Evolutionary conservation across 2,797 vertebrate genomes (phyloP).

Genomic region (Myoxocephalus aenaeus): DNA sequence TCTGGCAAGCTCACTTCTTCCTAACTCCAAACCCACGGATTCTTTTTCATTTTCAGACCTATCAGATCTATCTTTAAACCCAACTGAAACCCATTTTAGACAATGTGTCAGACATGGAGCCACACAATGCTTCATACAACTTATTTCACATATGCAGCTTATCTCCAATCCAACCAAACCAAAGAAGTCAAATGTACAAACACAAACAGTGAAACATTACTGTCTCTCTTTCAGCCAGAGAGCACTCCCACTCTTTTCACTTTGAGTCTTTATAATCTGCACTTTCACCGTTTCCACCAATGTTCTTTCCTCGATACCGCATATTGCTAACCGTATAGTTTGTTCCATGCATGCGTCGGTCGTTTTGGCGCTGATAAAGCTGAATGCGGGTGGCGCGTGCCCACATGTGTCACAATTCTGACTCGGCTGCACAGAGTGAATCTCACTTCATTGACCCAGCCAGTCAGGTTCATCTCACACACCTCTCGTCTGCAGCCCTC

Average conservation of each 20-base stretch:
- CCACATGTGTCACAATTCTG: background rate
- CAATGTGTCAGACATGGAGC: background rate
- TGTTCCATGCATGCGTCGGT: background rate
- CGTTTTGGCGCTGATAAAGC: background rate
- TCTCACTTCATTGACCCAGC: constrained; percentile 21
- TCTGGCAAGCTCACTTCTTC: too few species aligned
- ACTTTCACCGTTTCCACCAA: background rate
- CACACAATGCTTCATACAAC: background rate
- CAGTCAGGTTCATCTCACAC: constrained; percentile 28
- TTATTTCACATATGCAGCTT: background rate
- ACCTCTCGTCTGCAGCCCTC: background rate
- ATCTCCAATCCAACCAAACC: background rate
- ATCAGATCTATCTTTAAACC: too few species aligned
- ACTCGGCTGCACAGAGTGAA: background rate
- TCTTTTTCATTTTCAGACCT: background rate
- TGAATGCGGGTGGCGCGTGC: background rate
- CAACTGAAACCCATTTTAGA: background rate
- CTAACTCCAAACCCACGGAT: background rate
- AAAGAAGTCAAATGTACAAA: background rate
- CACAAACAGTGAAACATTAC: background rate
- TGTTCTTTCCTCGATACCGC: background rate
- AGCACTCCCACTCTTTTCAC: background rate
- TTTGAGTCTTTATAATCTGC: background rate
- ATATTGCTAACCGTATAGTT: background rate
- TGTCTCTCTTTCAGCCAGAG: background rate